phyloP scores from a whole-genome alignment of 2,888 invertebrate genomes.

The Aromia moschata region DNA sequence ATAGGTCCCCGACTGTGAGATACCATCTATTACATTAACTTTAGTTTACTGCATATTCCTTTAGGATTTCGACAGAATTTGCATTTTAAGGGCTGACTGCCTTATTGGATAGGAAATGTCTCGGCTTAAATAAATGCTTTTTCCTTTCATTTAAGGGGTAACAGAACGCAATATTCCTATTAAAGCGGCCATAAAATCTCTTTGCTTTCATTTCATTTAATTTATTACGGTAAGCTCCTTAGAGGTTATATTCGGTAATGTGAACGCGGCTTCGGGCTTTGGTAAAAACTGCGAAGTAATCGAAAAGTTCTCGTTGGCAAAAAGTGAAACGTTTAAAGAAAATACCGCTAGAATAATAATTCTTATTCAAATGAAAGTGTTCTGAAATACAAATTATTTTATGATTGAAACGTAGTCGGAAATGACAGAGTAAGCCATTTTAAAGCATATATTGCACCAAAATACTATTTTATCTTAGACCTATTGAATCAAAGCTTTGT shows the following conservation, averaged over 20 bases:
- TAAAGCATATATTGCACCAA: too few relatives aligned
- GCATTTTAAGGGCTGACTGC: constrained; percentile 49
- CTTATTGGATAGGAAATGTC: constrained; percentile 44
- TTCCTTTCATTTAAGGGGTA: constrained; percentile 31
- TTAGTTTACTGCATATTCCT: constrained; percentile 55
- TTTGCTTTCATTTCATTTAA: constrained; percentile 33
- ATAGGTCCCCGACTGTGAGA: constrained; percentile 50
- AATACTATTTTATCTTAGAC: too few relatives aligned
- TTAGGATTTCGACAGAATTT: constrained; percentile 51
- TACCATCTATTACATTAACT: constrained; percentile 56
- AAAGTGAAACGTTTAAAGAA: not conserved
- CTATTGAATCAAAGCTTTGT: too few relatives aligned
- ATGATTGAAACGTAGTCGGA: too few relatives aligned
- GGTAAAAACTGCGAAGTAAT: constrained; percentile 36
- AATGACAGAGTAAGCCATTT: too few relatives aligned
- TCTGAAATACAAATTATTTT: not conserved
- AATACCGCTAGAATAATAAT: not conserved
- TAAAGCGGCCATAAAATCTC: constrained; percentile 30
- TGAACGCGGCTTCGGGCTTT: constrained; percentile 30
- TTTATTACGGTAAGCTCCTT: constrained; percentile 28
- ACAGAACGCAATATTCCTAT: constrained; percentile 35
- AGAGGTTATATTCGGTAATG: constrained; percentile 30
- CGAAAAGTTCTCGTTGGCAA: constrained; percentile 28
- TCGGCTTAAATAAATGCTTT: constrained; percentile 42
- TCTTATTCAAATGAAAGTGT: not conserved